Conservation (phyloP, 2,888 invertebrate genomes). For the Drosophila histrio region DNA sequence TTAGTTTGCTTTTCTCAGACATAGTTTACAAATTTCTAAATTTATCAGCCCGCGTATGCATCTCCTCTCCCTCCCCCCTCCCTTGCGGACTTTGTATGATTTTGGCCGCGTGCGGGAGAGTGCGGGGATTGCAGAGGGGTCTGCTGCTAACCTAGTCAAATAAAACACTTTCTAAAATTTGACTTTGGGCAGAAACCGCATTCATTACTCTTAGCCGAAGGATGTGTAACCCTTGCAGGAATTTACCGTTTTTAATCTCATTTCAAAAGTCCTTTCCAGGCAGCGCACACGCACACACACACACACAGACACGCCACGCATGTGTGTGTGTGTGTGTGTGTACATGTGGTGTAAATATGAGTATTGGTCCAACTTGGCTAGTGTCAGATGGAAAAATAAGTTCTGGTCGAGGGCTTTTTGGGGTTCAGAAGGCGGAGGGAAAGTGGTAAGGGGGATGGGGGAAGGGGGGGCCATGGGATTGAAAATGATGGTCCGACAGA, state of each 20-base stretch:
- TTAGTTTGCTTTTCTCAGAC: not conserved
- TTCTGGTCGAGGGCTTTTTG: constrained; percentile 68
- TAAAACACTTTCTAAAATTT: constrained; percentile 80
- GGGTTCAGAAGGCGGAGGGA: constrained; percentile 20
- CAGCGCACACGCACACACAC: constrained; percentile 40
- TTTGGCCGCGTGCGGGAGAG: constrained; percentile 36
- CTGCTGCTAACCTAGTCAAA: constrained; percentile 72
- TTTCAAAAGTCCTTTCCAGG: constrained; percentile 72
- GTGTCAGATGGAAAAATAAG: constrained; percentile 81
- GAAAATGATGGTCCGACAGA: constrained; percentile 79
- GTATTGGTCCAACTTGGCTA: constrained; percentile 77
- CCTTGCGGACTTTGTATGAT: constrained; percentile 9
- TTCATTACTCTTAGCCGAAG: constrained; percentile 82
- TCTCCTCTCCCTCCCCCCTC: not conserved
- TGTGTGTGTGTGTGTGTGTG: constrained; percentile 31
- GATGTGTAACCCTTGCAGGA: constrained; percentile 75
- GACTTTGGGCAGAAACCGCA: constrained; percentile 81
- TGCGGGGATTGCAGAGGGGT: constrained; percentile 4
- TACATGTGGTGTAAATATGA: constrained; percentile 75
- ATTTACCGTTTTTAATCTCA: constrained; percentile 80
- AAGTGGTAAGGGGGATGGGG: not conserved
- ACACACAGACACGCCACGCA: constrained; percentile 5
- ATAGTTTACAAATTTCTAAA: constrained; percentile 6
- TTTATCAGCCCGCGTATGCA: constrained; percentile 5
- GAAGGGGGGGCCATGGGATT: constrained; percentile 41